Conservation (phyloP, 2,797 vertebrate species). For the Champsocephalus esox region DNA sequence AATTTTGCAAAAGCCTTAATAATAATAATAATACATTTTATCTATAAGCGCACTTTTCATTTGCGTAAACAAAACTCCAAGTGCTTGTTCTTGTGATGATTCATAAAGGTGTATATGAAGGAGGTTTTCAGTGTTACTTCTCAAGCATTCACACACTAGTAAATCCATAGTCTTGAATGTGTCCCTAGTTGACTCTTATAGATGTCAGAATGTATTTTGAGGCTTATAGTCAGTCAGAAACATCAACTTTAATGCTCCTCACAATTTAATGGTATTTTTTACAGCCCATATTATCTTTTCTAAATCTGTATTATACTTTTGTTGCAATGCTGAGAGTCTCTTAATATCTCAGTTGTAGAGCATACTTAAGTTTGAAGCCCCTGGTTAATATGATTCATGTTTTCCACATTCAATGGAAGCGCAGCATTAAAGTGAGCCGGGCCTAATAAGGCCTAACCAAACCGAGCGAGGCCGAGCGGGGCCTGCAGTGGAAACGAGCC, state of each 20-base stretch:
- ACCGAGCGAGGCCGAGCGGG: too few relatives aligned
- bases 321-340: not conserved
- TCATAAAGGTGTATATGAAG: constrained; percentile 1
- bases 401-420: constrained; percentile 9
- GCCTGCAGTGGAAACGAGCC: too few relatives aligned
- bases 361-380: constrained; percentile 11
- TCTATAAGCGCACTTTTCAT: too few relatives aligned
- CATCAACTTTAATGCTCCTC: not conserved
- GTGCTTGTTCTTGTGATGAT: not conserved
- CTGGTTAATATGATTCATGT: constrained; percentile 32
- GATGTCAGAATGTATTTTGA: not conserved
- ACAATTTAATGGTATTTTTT: constrained; percentile 1
- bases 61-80: too few relatives aligned
- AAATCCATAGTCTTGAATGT: not conserved
- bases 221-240: not conserved
- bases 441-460: too few relatives aligned
- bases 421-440: too few relatives aligned
- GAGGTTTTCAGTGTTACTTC: not conserved
- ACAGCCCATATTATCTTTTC: not conserved
- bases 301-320: constrained; percentile 13
- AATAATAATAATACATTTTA: too few relatives aligned
- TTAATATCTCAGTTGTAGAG: constrained; percentile 3
- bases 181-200: not conserved
- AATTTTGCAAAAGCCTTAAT: not conserved
- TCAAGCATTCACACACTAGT: not conserved